Conservation (phyloP, 1,140 invertebrate species). For the Heliothis virescens region DNA sequence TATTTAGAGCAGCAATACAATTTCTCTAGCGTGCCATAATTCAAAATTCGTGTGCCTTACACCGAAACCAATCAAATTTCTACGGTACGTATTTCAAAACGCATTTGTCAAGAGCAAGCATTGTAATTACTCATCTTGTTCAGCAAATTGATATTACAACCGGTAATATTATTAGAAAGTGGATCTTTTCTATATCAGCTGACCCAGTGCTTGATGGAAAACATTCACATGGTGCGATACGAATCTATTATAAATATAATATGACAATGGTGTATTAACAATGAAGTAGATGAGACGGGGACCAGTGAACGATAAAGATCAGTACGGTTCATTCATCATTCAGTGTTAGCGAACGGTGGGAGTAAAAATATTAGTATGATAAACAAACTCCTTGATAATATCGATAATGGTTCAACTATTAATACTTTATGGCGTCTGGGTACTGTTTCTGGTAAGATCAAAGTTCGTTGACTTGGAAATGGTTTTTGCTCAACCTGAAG, state of each 20-base stretch:
- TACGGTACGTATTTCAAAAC: constrained; percentile 77
- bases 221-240: constrained; percentile 64
- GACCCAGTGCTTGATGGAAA: constrained; percentile 64
- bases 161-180: constrained; percentile 75
- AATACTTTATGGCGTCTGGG: constrained; percentile 50
- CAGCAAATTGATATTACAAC: constrained; percentile 77
- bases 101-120: constrained; percentile 78
- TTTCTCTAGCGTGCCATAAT: neutral
- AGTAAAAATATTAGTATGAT: constrained; percentile 55
- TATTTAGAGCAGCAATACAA: constrained; percentile 17
- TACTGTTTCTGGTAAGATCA: neutral
- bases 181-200: constrained; percentile 59
- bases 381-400: constrained; percentile 60
- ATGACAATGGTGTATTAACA: constrained; percentile 75
- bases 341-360: constrained; percentile 49
- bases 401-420: constrained; percentile 56
- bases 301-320: constrained; percentile 63
- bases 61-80: constrained; percentile 75
- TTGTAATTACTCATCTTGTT: constrained; percentile 76
- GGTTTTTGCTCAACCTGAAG: neutral
- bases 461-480: constrained; percentile 23
- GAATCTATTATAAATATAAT: constrained; percentile 76
- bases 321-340: constrained; percentile 73
- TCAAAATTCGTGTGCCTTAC: constrained; percentile 24
- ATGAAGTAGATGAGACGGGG: constrained; percentile 60